phyloP scores from a whole-genome alignment of 2,888 invertebrate species.

The Spisula subtruncata region DNA sequence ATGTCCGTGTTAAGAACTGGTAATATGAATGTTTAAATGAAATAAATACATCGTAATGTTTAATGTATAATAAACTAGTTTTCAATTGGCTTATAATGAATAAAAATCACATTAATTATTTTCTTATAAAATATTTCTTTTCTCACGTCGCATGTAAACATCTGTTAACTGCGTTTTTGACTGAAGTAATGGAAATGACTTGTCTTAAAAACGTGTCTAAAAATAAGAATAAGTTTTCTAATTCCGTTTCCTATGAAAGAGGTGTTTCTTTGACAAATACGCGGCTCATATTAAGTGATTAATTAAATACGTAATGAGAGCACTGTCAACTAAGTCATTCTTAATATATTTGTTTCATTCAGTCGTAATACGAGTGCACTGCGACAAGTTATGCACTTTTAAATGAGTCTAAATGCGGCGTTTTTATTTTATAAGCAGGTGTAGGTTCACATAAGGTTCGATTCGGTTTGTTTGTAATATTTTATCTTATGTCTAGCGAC shows the following conservation, averaged over 20 bases:
- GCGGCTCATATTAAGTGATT: slow-evolving; percentile 10
- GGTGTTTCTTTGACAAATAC: background rate
- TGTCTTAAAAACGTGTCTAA: background rate
- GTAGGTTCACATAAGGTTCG: too few relatives aligned
- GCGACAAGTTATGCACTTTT: background rate
- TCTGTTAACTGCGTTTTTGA: background rate
- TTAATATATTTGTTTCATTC: background rate
- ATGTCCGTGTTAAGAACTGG: too few relatives aligned
- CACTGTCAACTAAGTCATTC: background rate
- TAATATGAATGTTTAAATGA: background rate
- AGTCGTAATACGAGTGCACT: background rate
- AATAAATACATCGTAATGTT: background rate
- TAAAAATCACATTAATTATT: slow-evolving; percentile 18
- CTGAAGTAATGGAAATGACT: background rate
- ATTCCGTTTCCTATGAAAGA: background rate
- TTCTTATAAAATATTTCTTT: background rate
- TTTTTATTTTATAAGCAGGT: too few relatives aligned
- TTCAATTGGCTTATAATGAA: slow-evolving; percentile 13
- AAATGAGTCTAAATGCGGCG: too few relatives aligned
- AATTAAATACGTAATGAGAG: background rate
- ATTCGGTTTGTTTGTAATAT: too few relatives aligned
- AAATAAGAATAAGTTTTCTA: background rate
- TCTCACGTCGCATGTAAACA: background rate
- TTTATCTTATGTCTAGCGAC: too few relatives aligned
- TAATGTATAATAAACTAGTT: background rate